Evolutionary conservation across 2,797 vertebrate genomes (phyloP), one percentile per base, ranked within the genome.

Genomic region (Echeneis naucrates): DNA sequence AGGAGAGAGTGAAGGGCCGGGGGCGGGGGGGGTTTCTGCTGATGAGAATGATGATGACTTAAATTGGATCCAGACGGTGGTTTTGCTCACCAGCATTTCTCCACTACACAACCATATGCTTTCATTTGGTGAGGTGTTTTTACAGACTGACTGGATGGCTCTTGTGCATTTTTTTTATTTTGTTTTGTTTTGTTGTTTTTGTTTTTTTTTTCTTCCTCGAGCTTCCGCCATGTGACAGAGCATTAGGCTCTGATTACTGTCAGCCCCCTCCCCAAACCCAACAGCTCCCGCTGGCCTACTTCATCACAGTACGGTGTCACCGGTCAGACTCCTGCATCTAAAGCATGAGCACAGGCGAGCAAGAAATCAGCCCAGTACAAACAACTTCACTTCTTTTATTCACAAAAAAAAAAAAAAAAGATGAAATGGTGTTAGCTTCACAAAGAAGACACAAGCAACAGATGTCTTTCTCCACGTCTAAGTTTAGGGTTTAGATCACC

Each of bases 1-100:
- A 54, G 58, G 66, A 54, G 69, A 42, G 23, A 47, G 12, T 3
- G 37, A 14, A 13, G 37, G 37, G 4, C 14, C 1, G 38, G 38
- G 38, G 38, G 5, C 6, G 47, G 53, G 44, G 27, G 40, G 13
- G 17, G 57, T 72, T 32, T 30, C 51, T 74, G 68, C 80, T 86
- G 77, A 77, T 81, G 90, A 90, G 79, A 88, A 89, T 60, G 90
- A 82, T 66, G 88, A 92, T 85, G 88, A 87, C 64, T 85, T 84
- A 87, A 93, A 95, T 93, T 93, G 91, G 85, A 94, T 93, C 86
- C 95, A 95, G 95, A 94, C 83, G 7, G 72, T 4, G 38, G 69
- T 76, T 86, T 86, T 63, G 55, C 72, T 83, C 51, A 44, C 82
- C 61, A 61, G 80, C 72, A 47, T 77, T 85, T 78, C 84, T 75